Evolutionary conservation across 1,140 invertebrate genomes (phyloP), one percentile per base, ranked within the genome.

Genomic region (Lucilia cuprina): DNA sequence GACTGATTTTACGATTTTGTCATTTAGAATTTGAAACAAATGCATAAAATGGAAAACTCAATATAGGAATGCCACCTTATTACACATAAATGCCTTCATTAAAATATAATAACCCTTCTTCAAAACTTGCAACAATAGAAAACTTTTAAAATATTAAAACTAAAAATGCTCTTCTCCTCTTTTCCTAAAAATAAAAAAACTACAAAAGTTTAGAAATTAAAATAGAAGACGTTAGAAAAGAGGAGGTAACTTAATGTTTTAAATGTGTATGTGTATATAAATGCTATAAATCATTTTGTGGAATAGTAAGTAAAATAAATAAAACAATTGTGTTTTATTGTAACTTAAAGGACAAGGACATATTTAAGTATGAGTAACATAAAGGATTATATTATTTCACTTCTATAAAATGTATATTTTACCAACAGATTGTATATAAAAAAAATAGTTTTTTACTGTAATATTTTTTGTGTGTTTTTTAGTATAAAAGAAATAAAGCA

Each of bases 271-370:
- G 19, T 55, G 21, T 47, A 21, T 70, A 19, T 80, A 80, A 84
- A 82, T 85, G 83, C 86, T 87, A 89, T 89, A 89, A 89, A 89
- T 89, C 88, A 89, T 89, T 89, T 88, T 88, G 89, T 89, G 87
- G 88, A 89, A 89, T 88, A 30, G 25, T 30, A 80, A 80, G 41
- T 80, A 80, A 80, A 49, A 80, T 21, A n/a, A 80, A 80, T 80
- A 80, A 80, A 85, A 87, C 88, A 86, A 87, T 86, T 87, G 86
- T 25, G 75, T 78, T 78, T 78, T 35, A 65, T 17, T 34, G 17
- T 25, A 8, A 35, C n/a, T 30, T 21, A 82, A 30, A 60, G 30
- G 49, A 82, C 50, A 82, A 60, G 41, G 82, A 34, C 19, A 41
- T 13, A 9, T 12, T 55, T 25, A 50, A 50, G 49, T 41, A 82